Base-by-base conservation (phyloP, 2,888 invertebrate species). In the Acrobasis consociella region DNA sequence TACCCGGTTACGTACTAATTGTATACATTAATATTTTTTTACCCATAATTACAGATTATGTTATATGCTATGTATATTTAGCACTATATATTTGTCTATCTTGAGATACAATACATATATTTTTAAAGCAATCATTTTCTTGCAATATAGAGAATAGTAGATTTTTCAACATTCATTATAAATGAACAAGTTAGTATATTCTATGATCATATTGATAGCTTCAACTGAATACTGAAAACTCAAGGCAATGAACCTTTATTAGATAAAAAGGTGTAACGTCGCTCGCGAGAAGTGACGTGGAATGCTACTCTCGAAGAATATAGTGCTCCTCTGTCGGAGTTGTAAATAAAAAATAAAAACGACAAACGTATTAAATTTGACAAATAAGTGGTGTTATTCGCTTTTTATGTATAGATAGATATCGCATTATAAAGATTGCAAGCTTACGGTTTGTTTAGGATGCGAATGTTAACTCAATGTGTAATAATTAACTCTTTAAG, bases 351-450 rank as follows among this genome's bases (percentile, higher is more conserved):
- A 56, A 66, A 42, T 38, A 17, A 15, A n/a, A 22, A 37, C 9
- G 65, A 17, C 62, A 59, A 49, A 63, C 62, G 58, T 70, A 70
- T 66, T 69, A 67, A 70, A 67, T 72, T 65, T 67, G 69, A 63
- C 65, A 65, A 71, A 74, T 75, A 79, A 79, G 72, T 72, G 72
- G 74, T 77, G 77, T 82, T 81, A 80, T 72, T 80, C 73, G 87
- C 88, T 87, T 88, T 84, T 75, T 77, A 76, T 87, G 83, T 87
- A 80, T 86, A 83, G 81, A 80, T 86, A 83, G 81, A 73, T 78
- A 81, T 83, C 76, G 78, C 78, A 73, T 72, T 77, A 78, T 76
- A 66, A 76, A 75, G 79, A 73, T 81, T 75, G 77, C 80, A 81
- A 82, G 85, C 85, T 87, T 87, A 69, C 5, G 49, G 9, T 78